These are phyloP conservation scores for Torymus tubicola DNA, from an alignment of 2,888 invertebrate species.

Conservation along the genomic window DNA sequence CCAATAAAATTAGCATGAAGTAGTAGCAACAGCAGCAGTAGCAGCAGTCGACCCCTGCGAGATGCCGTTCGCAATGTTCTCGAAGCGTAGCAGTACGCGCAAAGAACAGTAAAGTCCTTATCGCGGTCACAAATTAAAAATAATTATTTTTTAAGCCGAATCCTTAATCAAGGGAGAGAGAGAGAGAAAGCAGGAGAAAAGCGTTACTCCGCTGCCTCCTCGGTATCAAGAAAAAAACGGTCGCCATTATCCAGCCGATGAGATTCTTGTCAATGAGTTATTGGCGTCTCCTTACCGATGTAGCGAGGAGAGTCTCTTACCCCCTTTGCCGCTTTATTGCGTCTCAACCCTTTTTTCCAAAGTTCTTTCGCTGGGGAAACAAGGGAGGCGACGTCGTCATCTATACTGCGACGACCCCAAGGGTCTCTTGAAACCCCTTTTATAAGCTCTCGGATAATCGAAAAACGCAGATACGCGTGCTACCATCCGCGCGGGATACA, in stretches of 20 bases:
- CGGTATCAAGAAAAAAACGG: constrained; percentile 68
- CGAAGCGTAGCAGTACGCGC: constrained; percentile 14
- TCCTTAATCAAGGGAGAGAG: constrained; percentile 71
- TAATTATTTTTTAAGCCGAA: constrained; percentile 75
- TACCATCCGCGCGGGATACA: constrained; percentile 41
- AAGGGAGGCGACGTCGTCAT: constrained; percentile 37
- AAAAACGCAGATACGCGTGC: constrained; percentile 59
- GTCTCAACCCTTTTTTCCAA: constrained; percentile 72
- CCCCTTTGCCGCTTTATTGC: constrained; percentile 69
- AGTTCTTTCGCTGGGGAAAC: constrained; percentile 65
- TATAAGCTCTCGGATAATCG: constrained; percentile 68
- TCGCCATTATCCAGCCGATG: constrained; percentile 72
- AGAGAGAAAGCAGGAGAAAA: constrained; percentile 57
- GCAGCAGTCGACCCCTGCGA: background rate
- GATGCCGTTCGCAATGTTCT: background rate
- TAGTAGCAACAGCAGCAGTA: background rate
- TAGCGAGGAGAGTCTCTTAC: constrained; percentile 55
- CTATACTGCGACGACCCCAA: constrained; percentile 42
- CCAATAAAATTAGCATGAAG: constrained; percentile 71
- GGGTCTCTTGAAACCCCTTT: constrained; percentile 65
- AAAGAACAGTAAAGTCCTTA: constrained; percentile 71
- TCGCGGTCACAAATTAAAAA: constrained; percentile 75
- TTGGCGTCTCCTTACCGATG: constrained; percentile 72
- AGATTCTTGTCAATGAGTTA: constrained; percentile 77
- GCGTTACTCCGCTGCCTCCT: no score